Base-by-base conservation (phyloP, 1,140 invertebrate species). In the Archegozetes longisetosus region DNA sequence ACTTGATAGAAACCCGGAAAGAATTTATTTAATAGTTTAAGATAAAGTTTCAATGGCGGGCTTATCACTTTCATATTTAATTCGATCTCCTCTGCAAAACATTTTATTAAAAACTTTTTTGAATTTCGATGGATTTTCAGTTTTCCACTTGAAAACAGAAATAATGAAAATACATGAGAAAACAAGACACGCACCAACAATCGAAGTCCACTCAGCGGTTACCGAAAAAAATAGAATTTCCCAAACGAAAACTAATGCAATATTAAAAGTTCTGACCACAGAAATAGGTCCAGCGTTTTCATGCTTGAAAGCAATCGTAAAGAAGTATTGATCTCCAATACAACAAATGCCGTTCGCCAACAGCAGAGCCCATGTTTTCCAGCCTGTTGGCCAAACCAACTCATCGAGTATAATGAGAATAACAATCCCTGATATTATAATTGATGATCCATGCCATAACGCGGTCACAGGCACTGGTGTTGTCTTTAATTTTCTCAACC, bases 271-370 rank as follows among this genome's bases (percentile, higher is more conserved):
- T 22, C 88, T 76, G 17, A 86, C 86, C 60, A 92, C 86, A 1
- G 88, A 84, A 0, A 91, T 85, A 22, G 86, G 85, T 12, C 87
- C 86, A 3, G 87, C 87, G 70, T 89, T 84, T 71, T 92, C 88
- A 66, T 88, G 77, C 72, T 90, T 85, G 52, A 90, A 72, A 3
- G 88, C 85, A 66, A 88, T 75, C 3, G 87, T 89, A 13, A 90
- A 70, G 25, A 89, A 74, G 55, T 90, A 88, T 72, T 91, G 88
- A 2, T 86, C 87, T 27, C 83, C 78, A 70, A 89, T 90, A 74
- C 86, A 89, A 65, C 88, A 88, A n/a, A 86, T 68, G 32, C 84
- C 87, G 23, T 88, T 73, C 32, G 83, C 82, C 26, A 90, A 78
- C 32, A 89, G 81, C 25, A 12, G 28, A 40, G n/a, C 53, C 58